These are phyloP conservation scores for Pheosia gnoma DNA, from an alignment of 2,888 invertebrate genomes.

Conservation along the genomic window DNA sequence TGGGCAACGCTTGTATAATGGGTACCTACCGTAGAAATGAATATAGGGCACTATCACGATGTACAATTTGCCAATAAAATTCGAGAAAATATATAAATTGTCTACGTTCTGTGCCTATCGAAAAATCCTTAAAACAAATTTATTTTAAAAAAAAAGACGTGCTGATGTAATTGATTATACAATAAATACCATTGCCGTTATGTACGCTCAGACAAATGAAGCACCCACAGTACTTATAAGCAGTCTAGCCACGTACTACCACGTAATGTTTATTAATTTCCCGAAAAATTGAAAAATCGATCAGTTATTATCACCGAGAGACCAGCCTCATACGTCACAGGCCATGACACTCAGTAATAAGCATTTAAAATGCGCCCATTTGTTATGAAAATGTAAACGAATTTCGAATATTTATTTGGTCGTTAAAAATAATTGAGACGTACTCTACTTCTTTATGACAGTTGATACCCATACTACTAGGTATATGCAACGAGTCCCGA, in stretches of 20 bases:
- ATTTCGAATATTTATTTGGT: constrained; percentile 58
- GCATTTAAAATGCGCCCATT: constrained; percentile 68
- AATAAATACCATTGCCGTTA: too few relatives aligned
- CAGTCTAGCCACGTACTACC: not conserved
- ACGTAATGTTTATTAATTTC: constrained; percentile 27
- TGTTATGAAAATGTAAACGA: constrained; percentile 63
- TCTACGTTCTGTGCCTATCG: too few relatives aligned
- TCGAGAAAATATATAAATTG: too few relatives aligned
- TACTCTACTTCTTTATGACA: constrained; percentile 9
- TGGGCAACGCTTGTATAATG: too few relatives aligned
- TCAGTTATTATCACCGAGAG: constrained; percentile 51
- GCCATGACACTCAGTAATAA: constrained; percentile 61
- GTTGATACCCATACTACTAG: not conserved
- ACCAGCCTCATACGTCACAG: constrained; percentile 52
- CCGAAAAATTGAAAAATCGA: constrained; percentile 45
- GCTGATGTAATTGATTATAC: too few relatives aligned
- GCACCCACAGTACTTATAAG: too few relatives aligned
- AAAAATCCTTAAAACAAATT: too few relatives aligned
- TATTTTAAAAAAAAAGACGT: too few relatives aligned
- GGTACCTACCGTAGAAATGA: too few relatives aligned
- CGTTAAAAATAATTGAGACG: constrained; percentile 58
- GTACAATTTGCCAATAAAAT: too few relatives aligned
- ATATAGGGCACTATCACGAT: too few relatives aligned
- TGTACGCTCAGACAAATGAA: too few relatives aligned
- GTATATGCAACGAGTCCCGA: not conserved